Base-by-base conservation (phyloP, 1,140 invertebrate genomes). In the Calycopis cecrops region DNA sequence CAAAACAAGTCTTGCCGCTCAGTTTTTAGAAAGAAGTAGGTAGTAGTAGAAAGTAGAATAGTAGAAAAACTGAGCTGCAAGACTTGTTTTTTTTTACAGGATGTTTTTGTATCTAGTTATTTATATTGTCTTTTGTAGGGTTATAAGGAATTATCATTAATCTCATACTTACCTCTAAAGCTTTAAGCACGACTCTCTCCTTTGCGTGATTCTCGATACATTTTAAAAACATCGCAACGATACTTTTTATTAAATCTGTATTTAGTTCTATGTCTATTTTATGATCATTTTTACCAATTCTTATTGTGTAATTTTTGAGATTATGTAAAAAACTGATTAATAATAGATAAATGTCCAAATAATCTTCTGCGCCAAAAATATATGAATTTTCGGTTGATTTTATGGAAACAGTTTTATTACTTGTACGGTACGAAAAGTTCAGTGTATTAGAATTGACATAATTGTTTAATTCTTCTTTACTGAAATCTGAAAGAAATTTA, bases 161-260 rank as follows among this genome's bases (percentile, higher is more conserved):
- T 9, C 11, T 3, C 28, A 42, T 48, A 62, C 61, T 60, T 69
- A 82, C 83, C 69, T 85, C 72, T 11, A 69, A 69, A 33, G 48
- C 60, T 49, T 78, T 80, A 18, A 82, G 59, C 38, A 63, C 67
- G 12, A 72, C 70, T 52, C 83, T 70, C 60, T 81, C 76, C 47
- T 84, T 82, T 4, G 81, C 76, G 35, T 87, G 83, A 33, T 16
- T 60, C 68, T 87, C 81, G 7, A 87, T 73, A 12, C 69, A 68
- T 63, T 81, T 84, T 11, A 87, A 62, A 63, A 87, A 85, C 18
- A 56, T 75, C 42, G 77, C 63, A 40, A 67, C 62, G 9, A 86
- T 56, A 33, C 71, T 70, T 42, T 68, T 75, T 16, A 61, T 61
- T 9, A 73, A 53, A 28, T 86, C 81, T 33, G 58, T 59, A 38